Percentiles rank a stretch among this genome's conserved stretches.
Conservation (phyloP, 2,888 invertebrate species). For the Agrotis puta region DNA sequence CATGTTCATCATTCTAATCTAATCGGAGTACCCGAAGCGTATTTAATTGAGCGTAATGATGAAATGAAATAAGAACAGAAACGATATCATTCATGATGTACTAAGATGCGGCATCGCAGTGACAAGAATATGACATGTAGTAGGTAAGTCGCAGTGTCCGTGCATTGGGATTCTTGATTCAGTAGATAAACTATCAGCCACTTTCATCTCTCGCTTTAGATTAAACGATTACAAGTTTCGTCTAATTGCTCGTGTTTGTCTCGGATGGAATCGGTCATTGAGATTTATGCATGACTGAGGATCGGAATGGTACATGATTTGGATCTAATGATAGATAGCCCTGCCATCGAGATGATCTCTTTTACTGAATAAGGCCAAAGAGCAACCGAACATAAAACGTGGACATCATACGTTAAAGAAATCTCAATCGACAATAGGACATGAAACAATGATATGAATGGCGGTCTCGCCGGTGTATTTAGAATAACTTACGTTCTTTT, state of each 20-base stretch:
- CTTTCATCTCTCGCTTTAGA: slow-evolving; percentile 89
- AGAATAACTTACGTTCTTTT: slow-evolving; percentile 39
- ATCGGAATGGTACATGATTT: slow-evolving; percentile 69
- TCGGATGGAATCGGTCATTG: slow-evolving; percentile 80
- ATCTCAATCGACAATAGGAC: slow-evolving; percentile 51
- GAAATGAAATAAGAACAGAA: slow-evolving; percentile 68
- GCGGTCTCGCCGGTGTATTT: slow-evolving; percentile 19
- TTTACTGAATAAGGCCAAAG: slow-evolving; percentile 55
- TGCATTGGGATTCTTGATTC: slow-evolving; percentile 71
- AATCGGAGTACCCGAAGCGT: slow-evolving; percentile 68
- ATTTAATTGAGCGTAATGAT: slow-evolving; percentile 72
- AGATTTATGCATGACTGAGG: slow-evolving; percentile 82
- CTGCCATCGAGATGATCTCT: slow-evolving; percentile 64
- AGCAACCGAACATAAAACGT: slow-evolving; percentile 48
- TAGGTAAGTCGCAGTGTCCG: slow-evolving; percentile 69
- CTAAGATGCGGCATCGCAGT: slow-evolving; percentile 73
- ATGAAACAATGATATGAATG: slow-evolving; percentile 47
- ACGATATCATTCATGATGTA: slow-evolving; percentile 64
- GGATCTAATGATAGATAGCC: slow-evolving; percentile 69
- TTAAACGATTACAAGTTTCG: slow-evolving; percentile 87
- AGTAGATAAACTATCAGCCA: slow-evolving; percentile 81
- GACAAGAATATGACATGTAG: slow-evolving; percentile 81
- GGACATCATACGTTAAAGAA: slow-evolving; percentile 49
- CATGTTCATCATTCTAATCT: slow-evolving; percentile 67
- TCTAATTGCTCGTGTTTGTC: slow-evolving; percentile 88